Base-by-base conservation (phyloP, 2,113 vertebrate species). In the Salvelinus sp. region DNA sequence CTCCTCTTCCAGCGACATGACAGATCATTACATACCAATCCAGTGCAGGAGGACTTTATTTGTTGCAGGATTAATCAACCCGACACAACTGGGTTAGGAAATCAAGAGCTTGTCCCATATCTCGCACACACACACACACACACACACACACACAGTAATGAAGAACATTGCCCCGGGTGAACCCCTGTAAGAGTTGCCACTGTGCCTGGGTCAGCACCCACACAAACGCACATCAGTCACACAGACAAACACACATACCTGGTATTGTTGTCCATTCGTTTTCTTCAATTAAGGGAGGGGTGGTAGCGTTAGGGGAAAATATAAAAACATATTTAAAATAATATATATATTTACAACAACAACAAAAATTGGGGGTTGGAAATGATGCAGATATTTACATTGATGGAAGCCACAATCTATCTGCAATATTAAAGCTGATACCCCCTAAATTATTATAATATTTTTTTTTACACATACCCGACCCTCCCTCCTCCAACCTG, bases 51-150 rank as follows among this genome's bases (percentile, higher is more conserved):
- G 81, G 78, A 81, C 84, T 83, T 82, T 74, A 78, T 82, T 85
- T 83, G 86, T 90, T 84, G 75, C 60, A 72, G 83, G 80, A 92
- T 93, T 86, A 92, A 92, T 92, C 90, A 90, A 76, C 14, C 76
- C 33, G 89, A 91, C 91, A 90, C 82, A 89, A 87, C 86, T 89
- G 79, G 88, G 90, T 90, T 85, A 87, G 80, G 67, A 79, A 79
- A 75, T 77, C 62, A 75, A 73, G 79, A 30, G 65, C 47, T 71
- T 75, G 22, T 54, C 47, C 47, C 47, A 18, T 50, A 12, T 54
- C 50, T 48, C 57, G 13, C 27, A 80, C 27, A 72, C 67, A 79
- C 20, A 70, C 0, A 80, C 44, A 74, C 72, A 73, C n/a, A 27
- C 16, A 28, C 60, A 57, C 64, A 13, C 18, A 75, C 73, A 65